phyloP scores from a whole-genome alignment of 2,797 vertebrate genomes.

The Lophius americanus region DNA sequence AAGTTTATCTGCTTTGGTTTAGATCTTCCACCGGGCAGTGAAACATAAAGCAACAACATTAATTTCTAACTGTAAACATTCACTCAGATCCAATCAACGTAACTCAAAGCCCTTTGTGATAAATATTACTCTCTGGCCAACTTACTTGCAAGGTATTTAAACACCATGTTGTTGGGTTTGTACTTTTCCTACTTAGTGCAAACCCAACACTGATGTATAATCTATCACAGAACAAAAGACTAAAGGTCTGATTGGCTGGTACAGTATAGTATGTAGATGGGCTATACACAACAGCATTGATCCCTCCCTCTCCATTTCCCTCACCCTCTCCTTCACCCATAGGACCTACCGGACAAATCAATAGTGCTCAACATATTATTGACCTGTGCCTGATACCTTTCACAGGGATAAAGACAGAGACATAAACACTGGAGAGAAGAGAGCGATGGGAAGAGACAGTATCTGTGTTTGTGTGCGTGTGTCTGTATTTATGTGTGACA shows the following conservation, averaged over 20 bases:
- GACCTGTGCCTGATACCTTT: conserved; percentile 77
- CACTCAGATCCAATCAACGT: background rate
- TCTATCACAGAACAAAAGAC: conserved; percentile 67
- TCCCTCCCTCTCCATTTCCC: conserved; percentile 62
- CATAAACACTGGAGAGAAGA: conserved; percentile 73
- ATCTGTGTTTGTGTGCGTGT: conserved; percentile 28
- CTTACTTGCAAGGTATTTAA: conserved; percentile 20
- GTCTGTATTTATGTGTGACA: conserved; percentile 55
- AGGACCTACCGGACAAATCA: conserved; percentile 70
- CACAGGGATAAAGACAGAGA: conserved; percentile 76
- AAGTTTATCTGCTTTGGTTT: too few relatives aligned
- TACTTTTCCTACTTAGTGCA: conserved; percentile 19
- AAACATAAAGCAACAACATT: conserved; percentile 14
- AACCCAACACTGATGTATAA: conserved; percentile 64
- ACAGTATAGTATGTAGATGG: conserved; percentile 64
- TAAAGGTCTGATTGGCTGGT: conserved; percentile 64
- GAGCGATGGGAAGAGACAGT: conserved; percentile 47
- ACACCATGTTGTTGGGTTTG: conserved; percentile 24
- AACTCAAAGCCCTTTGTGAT: background rate
- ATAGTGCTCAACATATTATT: conserved; percentile 83
- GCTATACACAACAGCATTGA: conserved; percentile 64
- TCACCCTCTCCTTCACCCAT: conserved; percentile 50
- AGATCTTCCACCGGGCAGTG: background rate
- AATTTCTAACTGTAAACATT: conserved; percentile 8
- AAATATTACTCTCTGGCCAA: conserved; percentile 13